Percentiles rank a stretch among this genome's conserved stretches.
These are phyloP conservation scores for Lepidurus arcticus DNA, from an alignment of 1,140 invertebrate species.

Conservation along the genomic window DNA sequence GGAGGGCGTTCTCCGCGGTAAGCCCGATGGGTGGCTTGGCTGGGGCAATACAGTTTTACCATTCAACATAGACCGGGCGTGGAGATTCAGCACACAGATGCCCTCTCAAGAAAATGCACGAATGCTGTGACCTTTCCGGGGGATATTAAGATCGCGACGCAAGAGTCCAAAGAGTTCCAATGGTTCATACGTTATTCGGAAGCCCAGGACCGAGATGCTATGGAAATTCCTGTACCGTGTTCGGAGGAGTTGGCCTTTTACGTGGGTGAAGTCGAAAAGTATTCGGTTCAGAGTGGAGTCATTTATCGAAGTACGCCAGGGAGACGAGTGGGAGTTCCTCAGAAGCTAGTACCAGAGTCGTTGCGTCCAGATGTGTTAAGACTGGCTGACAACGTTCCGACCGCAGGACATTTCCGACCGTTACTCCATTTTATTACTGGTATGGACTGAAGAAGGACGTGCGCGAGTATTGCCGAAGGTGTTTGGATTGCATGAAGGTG, in stretches of 20 bases:
- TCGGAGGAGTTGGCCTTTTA: no score
- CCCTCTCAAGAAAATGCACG: no score
- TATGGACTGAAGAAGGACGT: not conserved
- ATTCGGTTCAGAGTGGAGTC: not conserved
- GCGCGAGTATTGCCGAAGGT: not conserved
- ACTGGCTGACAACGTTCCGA: not conserved
- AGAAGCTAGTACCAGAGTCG: not conserved
- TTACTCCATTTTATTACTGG: not conserved
- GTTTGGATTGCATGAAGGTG: not conserved
- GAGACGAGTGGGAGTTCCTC: not conserved
- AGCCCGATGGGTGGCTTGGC: no score
- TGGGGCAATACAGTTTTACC: not conserved
- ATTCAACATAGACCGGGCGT: no score
- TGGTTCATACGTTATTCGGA: no score
- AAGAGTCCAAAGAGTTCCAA: no score
- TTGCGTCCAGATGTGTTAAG: not conserved
- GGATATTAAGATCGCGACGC: no score
- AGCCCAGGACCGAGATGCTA: no score
- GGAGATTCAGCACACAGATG: no score
- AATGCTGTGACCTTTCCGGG: no score
- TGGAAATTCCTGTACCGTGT: no score
- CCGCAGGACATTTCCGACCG: not conserved
- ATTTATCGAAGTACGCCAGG: not conserved
- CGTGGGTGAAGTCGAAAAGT: not conserved
- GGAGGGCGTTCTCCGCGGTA: conserved; percentile 43